Conservation (phyloP, 2,797 vertebrate species). For the Pipistrellus kuhlii region DNA sequence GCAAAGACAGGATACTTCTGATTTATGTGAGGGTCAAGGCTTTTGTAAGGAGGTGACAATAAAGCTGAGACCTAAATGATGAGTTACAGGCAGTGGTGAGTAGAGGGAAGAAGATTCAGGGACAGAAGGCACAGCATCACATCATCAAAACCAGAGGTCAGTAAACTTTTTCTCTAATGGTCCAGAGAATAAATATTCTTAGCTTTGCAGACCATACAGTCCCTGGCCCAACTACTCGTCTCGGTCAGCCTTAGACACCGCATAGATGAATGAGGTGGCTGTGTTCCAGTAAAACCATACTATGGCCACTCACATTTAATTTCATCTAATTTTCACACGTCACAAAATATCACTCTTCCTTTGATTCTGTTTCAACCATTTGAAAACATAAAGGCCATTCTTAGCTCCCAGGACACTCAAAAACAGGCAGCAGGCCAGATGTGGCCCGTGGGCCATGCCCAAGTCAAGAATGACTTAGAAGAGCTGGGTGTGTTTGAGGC, state of each 20-base stretch:
- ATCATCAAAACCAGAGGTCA: not conserved
- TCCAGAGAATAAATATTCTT: not conserved
- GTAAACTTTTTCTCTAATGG: not conserved
- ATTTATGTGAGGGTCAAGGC: not conserved
- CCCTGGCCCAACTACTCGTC: not conserved
- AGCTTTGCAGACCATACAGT: not conserved
- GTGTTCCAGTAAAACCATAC: constrained; percentile 10
- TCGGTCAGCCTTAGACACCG: not conserved
- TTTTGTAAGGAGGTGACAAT: not conserved
- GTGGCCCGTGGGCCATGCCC: not conserved
- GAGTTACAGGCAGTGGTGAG: not conserved
- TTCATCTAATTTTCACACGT: constrained; percentile 11
- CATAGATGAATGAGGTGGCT: not conserved
- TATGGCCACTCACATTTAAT: not conserved
- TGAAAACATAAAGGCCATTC: not conserved
- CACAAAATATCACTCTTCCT: not conserved
- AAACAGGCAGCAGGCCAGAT: not conserved
- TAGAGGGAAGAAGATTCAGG: not conserved
- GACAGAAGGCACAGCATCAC: not conserved
- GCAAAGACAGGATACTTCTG: not conserved
- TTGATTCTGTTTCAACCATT: not conserved
- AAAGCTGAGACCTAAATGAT: not conserved
- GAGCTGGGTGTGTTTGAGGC: not conserved
- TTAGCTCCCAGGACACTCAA: not conserved
- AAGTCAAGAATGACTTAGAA: not conserved